These are phyloP conservation scores for Morus bassanus DNA, from an alignment of 2,797 vertebrate species.

Conservation along the genomic window DNA sequence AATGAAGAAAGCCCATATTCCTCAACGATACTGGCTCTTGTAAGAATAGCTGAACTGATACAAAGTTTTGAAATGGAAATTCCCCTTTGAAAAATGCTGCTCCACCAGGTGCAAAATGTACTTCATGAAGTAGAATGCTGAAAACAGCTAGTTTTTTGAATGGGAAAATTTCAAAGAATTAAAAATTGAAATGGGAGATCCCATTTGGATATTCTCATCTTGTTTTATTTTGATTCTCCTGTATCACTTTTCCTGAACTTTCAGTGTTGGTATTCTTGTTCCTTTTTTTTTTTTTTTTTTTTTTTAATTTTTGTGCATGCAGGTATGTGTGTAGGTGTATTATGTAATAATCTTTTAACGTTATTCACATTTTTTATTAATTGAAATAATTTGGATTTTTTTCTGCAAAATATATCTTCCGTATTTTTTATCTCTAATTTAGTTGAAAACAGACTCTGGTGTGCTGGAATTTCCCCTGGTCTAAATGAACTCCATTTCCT, in stretches of 20 bases:
- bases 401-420: background rate
- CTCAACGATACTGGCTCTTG: background rate
- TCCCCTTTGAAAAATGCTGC: background rate
- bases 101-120: background rate
- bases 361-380: background rate
- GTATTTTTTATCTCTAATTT: background rate
- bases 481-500: background rate
- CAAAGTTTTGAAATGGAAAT: background rate
- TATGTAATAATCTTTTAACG: background rate
- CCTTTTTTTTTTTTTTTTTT: background rate
- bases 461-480: background rate
- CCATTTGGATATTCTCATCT: background rate
- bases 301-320: background rate
- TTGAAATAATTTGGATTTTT: background rate
- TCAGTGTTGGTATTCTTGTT: background rate
- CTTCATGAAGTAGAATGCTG: background rate
- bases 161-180: background rate
- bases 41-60: background rate
- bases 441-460: background rate
- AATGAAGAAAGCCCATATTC: background rate
- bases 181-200: background rate
- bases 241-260: background rate
- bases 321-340: background rate
- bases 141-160: background rate
- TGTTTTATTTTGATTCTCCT: background rate